Evolutionary conservation across 2,888 invertebrate species (phyloP), one percentile per base, ranked within the genome.

Genomic region (Aleiodes alternator): DNA sequence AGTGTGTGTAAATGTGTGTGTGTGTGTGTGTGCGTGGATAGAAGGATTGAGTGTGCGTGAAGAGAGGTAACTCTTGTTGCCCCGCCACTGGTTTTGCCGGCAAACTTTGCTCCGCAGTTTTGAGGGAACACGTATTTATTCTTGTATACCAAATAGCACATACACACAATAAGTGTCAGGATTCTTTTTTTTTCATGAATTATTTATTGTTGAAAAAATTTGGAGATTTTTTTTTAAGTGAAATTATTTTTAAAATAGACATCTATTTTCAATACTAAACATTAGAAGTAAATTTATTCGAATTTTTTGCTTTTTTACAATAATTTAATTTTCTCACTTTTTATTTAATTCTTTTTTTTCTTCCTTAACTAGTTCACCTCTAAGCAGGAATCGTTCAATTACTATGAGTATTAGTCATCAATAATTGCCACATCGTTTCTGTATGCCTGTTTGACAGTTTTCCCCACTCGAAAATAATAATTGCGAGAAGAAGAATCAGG

Each of bases 51-150:
- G 55, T 68, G 66, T 51, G 50, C 59, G 61, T 66, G 43, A 38
- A 29, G 64, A 29, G 64, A 23, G 53, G 64, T 73, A 59, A 51
- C 50, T 64, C 43, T 23, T 23, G 59, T 56, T 74, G 66, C 72
- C 78, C 70, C 73, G 69, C 73, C 76, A 73, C 71, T 76, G 72
- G 68, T 76, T 76, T 77, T 78, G 76, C 80, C 80, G 80, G 80
- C 78, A 74, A 76, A 76, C 64, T 72, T 78, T 69, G 57, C 73
- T 75, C 71, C 69, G 76, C 75, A 69, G 76, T 78, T 68, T 69
- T 72, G 70, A 72, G 68, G 23, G 68, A 73, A 72, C 76, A 77
- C 74, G 72, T 57, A 53, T 78, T 78, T 79, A 79, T 78, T 79
- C 79, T 77, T 77, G 75, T 76, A 76, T 69, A 34, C 64, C 70